A percentile compares a stretch with the other conserved stretches of the same genome.
Evolutionary conservation across 2,113 vertebrate species (phyloP).

Genomic region (Oncorhynchus gorbuscha): DNA sequence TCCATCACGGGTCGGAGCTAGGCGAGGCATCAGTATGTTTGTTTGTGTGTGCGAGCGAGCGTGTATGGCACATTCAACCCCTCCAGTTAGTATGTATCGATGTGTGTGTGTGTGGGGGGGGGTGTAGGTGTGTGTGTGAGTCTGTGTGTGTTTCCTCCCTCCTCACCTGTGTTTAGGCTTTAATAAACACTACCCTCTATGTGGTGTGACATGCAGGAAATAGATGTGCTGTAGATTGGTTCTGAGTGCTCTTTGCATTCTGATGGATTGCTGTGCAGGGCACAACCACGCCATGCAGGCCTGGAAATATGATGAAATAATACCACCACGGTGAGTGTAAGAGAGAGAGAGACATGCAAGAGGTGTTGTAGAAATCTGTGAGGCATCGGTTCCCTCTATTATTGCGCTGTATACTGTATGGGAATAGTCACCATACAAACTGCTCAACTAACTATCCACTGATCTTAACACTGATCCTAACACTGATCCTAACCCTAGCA

Average conservation of each 20-base stretch:
- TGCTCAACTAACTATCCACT: too few relatives aligned
- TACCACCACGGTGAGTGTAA: neutral
- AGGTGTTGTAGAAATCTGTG: neutral
- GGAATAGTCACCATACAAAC: too few relatives aligned
- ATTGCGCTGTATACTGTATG: neutral
- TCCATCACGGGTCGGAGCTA: slow-evolving; percentile 74
- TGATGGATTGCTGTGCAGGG: slow-evolving; percentile 3
- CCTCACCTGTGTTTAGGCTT: neutral
- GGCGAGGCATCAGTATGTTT: slow-evolving; percentile 29
- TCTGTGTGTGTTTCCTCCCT: neutral
- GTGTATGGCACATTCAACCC: neutral
- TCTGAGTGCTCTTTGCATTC: slow-evolving; percentile 18
- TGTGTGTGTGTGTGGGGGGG: slow-evolving; percentile 9
- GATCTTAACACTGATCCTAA: too few relatives aligned
- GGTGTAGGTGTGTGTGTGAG: slow-evolving; percentile 19
- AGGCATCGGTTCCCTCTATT: neutral
- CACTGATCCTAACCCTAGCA: neutral
- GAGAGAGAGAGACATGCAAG: neutral
- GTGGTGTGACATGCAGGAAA: slow-evolving; percentile 4
- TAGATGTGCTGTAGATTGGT: slow-evolving; percentile 13
- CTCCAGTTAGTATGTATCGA: slow-evolving; percentile 11
- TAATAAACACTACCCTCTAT: neutral
- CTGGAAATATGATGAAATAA: neutral
- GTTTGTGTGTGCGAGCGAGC: slow-evolving; percentile 25
- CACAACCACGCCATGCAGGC: neutral